These are phyloP conservation scores for Harlomillsia oculata DNA, from an alignment of 1,140 invertebrate genomes.

Conservation along the genomic window DNA sequence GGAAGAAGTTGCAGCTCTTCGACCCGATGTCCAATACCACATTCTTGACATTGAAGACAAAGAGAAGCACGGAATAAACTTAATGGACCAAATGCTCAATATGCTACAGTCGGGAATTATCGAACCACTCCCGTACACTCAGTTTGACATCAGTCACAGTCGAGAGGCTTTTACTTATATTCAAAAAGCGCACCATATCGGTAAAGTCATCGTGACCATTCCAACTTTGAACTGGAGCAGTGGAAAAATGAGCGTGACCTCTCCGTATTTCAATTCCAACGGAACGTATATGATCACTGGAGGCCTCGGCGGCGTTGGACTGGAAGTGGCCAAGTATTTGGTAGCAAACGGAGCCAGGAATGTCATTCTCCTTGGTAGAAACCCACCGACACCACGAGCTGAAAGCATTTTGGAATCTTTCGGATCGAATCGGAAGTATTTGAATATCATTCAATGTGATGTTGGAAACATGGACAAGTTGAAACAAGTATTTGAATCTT, in stretches of 20 bases:
- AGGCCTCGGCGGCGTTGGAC: slow-evolving; percentile 22
- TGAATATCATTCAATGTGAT: slow-evolving; percentile 1
- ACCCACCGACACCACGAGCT: background rate
- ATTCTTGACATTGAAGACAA: slow-evolving; percentile 4
- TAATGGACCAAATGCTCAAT: background rate
- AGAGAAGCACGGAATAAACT: background rate
- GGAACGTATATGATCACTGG: slow-evolving; percentile 20
- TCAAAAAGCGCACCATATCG: slow-evolving; percentile 9
- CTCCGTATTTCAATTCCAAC: slow-evolving; percentile 6
- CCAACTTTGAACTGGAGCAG: background rate
- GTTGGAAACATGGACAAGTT: slow-evolving; percentile 1
- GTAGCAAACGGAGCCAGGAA: slow-evolving; percentile 10
- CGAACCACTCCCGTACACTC: slow-evolving; percentile 1
- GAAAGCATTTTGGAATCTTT: background rate
- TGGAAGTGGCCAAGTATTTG: slow-evolving; percentile 11
- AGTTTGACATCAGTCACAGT: slow-evolving; percentile 1
- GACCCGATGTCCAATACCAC: slow-evolving; percentile 9
- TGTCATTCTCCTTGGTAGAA: slow-evolving; percentile 15
- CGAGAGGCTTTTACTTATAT: background rate
- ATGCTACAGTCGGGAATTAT: background rate
- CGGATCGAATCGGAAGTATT: background rate
- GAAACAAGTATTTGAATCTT: background rate
- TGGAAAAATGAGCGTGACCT: background rate
- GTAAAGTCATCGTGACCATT: slow-evolving; percentile 1
- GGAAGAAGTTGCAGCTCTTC: slow-evolving; percentile 9